Base-by-base conservation (phyloP, 1,140 invertebrate genomes). In the Drosophila truncata region DNA sequence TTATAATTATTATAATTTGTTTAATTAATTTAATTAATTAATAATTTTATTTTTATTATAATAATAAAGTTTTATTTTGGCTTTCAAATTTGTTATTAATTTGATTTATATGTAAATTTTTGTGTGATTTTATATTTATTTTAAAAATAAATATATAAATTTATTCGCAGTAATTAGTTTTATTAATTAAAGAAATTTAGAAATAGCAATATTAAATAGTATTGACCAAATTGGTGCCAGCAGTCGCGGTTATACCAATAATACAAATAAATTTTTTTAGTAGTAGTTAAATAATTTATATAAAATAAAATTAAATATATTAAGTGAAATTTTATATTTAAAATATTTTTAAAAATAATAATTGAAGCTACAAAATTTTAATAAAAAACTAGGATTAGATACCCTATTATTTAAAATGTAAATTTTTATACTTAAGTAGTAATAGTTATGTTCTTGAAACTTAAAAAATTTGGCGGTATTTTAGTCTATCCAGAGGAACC, bases 381-480 rank as follows among this genome's bases (percentile, higher is more conserved):
- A 75, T 72, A 6, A 87, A 67, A 87, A 87, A 87, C 83, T 87
- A 81, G 94, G 94, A 95, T 95, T 95, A 95, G 94, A 95, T 95
- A 95, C 95, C 93, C 94, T 93, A 94, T 94, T 94, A 94, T 94
- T 92, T 75, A 69, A 74, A 78, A 75, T 78, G 39, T 75, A 92
- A 93, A 78, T 80, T 80, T 70, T 62, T 70, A 13, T 13, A 44
- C 11, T 44, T 23, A 44, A 23, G 18, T 44, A 44, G 42, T 44
- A 44, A 44, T 44, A 93, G 81, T 93, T 92, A 93, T 92, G 65
- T 87, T 93, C 86, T 94, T 93, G 76, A 94, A 94, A 94, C 90
- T 93, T 92, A 94, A 94, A 94, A 83, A 93, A 92, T 93, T 94
- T 94, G 93, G 93, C 93, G 93, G 93, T 94, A 93, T 92, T 92